Evolutionary conservation across 2,888 invertebrate genomes (phyloP), one percentile per base, ranked within the genome.

Genomic region (Trachelus tabidus): DNA sequence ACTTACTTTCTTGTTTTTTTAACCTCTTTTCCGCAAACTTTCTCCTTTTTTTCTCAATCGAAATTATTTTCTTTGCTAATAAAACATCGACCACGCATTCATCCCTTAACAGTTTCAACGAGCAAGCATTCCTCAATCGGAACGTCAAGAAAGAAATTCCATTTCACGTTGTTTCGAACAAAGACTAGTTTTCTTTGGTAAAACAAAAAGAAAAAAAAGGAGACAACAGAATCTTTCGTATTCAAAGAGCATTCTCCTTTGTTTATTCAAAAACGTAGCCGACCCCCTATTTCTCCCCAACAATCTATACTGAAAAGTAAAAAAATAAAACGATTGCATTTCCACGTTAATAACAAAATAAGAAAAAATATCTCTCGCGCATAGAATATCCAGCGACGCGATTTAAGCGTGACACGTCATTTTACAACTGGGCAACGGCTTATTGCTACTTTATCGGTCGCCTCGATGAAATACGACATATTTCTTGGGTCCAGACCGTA

Each of bases 381-480:
- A 56, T 35, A 23, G 40, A 56, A 56, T 56, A 56, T 56, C 15
- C 23, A 56, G 6, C 40, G 23, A 56, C 23, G 23, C 23, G 40
- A 56, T 56, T 56, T 23, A 56, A 56, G 40, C 23, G 9, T 56
- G 40, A 56, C 40, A 23, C 40, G 4, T 23, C 23, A 56, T 56
- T 56, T 56, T 23, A 0, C 23, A 6, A 56, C 40, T 23, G 40
- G 40, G 40, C 23, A 56, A 56, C 9, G 4, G 40, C 40, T 23
- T 23, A 56, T 56, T 56, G 40, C 6, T 15, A 71, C 71, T 71
- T 71, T 71, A 71, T 71, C 71, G 71, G 15, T 11, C 71, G 71
- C 71, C 71, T 12, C 71, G 35, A 73, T 73, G 74, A 34, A 73
- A 73, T 35, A 35, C 74, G 74, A 34, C 74, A 34, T 34, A 73